Conservation (phyloP, 2,888 invertebrate species). For the Apeira syringaria region DNA sequence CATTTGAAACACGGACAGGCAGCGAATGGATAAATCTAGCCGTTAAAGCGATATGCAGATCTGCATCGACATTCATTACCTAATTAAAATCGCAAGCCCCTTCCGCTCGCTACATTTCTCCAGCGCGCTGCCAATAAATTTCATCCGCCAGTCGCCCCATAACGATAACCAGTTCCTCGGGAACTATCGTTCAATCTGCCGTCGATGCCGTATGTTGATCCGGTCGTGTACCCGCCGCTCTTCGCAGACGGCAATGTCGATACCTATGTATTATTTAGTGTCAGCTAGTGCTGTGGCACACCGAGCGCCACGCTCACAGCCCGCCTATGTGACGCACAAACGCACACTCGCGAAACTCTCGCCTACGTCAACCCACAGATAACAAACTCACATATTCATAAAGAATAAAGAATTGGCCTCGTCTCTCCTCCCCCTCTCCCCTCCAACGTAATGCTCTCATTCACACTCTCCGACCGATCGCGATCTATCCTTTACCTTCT, state of each 20-base stretch:
- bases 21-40: slow-evolving; percentile 79
- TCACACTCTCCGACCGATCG: slow-evolving; percentile 77
- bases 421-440: slow-evolving; percentile 55
- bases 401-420: slow-evolving; percentile 82
- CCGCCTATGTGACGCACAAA: slow-evolving; percentile 44
- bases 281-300: slow-evolving; percentile 59
- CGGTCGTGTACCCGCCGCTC: slow-evolving; percentile 82
- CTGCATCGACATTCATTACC: slow-evolving; percentile 84
- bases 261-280: slow-evolving; percentile 82
- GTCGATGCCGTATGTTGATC: slow-evolving; percentile 83
- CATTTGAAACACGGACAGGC: slow-evolving; percentile 67
- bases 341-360: slow-evolving; percentile 53
- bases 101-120: slow-evolving; percentile 84
- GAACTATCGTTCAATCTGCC: slow-evolving; percentile 84
- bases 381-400: slow-evolving; percentile 84
- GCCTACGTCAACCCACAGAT: slow-evolving; percentile 70
- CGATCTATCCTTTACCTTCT: slow-evolving; percentile 80
- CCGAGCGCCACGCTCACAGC: slow-evolving; percentile 42
- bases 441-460: slow-evolving; percentile 76
- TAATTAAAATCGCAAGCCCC: slow-evolving; percentile 83
- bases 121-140: slow-evolving; percentile 82
- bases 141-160: slow-evolving; percentile 82
- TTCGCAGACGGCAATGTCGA: slow-evolving; percentile 77
- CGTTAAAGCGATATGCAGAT: slow-evolving; percentile 81
- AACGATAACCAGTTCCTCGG: slow-evolving; percentile 84